phyloP scores from a whole-genome alignment of 2,797 vertebrate species.

The Australoheros facetus region DNA sequence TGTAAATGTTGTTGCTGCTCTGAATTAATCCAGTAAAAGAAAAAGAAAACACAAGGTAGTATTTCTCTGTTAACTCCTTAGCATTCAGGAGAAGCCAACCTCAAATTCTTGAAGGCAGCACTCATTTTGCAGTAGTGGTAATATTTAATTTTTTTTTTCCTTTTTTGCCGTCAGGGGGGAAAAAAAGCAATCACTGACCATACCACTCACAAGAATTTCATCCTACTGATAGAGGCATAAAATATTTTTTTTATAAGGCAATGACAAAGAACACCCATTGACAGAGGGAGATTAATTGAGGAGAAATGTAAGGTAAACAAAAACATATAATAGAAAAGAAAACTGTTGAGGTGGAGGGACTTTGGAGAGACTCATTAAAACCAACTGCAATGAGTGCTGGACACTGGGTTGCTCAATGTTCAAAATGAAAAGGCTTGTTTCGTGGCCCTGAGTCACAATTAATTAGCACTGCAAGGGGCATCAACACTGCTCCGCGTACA shows the following conservation, averaged over 20 bases:
- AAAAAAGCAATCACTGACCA: slow-evolving; percentile 10
- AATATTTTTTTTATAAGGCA: not conserved
- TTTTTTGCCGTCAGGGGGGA: slow-evolving; percentile 2
- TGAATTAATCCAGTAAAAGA: slow-evolving; percentile 9
- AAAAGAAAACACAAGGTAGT: not conserved
- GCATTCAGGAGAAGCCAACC: slow-evolving; percentile 15
- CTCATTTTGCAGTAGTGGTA: not conserved
- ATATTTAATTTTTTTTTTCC: not conserved
- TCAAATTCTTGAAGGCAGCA: not conserved
- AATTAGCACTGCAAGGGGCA: slow-evolving; percentile 55
- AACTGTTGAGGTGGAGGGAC: slow-evolving; percentile 36
- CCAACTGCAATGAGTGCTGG: slow-evolving; percentile 43
- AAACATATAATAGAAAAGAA: slow-evolving; percentile 24
- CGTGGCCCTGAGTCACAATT: slow-evolving; percentile 65
- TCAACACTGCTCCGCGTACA: slow-evolving; percentile 35
- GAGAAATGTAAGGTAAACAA: slow-evolving; percentile 13
- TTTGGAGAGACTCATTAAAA: slow-evolving; percentile 63
- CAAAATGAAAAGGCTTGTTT: slow-evolving; percentile 58
- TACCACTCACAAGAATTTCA: not conserved
- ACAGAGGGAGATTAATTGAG: slow-evolving; percentile 17
- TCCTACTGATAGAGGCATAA: slow-evolving; percentile 16
- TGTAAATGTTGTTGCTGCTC: slow-evolving; percentile 13
- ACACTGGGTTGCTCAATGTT: slow-evolving; percentile 54
- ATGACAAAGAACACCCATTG: slow-evolving; percentile 17
- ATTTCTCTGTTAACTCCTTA: slow-evolving; percentile 1